Base-by-base conservation (phyloP, 1,140 invertebrate genomes). In the Caenorhabditis briggsae region DNA sequence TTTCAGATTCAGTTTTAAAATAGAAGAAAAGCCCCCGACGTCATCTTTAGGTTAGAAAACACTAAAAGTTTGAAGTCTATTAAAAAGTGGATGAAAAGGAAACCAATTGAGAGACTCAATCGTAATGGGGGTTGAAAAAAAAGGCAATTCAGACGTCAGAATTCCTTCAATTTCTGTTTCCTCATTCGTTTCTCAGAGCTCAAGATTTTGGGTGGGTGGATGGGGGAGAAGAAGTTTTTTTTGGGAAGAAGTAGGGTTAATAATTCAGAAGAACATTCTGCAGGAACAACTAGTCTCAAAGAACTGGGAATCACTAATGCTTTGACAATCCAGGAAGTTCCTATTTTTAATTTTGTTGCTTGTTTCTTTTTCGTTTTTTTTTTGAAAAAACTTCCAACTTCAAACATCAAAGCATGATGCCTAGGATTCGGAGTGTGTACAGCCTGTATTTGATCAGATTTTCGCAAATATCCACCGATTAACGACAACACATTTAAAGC, bases 371-470 rank as follows among this genome's bases (percentile, higher is more conserved):
- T 48, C 7, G 23, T 78, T 50, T 18, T 23, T 78, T 53, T 11
- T 53, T 46, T n/a, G 7, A 2, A 12, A 50, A 50, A 53, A 50
- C 33, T 25, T 50, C 33, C n/a, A 78, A 41, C 20, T 78, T 78
- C 20, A 50, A 48, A 41, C 70, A 78, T 78, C 46, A 78, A 78
- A 78, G 70, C 70, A 78, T 78, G 70, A 5, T 78, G 70, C 70
- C 70, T 23, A 48, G 50, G 23, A 20, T 18, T n/a, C n/a, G 3
- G 3, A 50, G 46, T 78, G 50, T 78, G 46, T 41, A 78, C 70
- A 78, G 70, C 70, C 46, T 9, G 23, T 78, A 78, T 78, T 78
- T 78, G 46, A 78, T 50, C 70, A 78, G 70, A 78, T 78, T 78
- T 23, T 23, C 70, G 50, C 70, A 78, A 41, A 43, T 78, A 43